Evolutionary conservation across 2,888 invertebrate genomes (phyloP), one percentile per base, ranked within the genome.

Genomic region (Brachynemurus nebulosus): DNA sequence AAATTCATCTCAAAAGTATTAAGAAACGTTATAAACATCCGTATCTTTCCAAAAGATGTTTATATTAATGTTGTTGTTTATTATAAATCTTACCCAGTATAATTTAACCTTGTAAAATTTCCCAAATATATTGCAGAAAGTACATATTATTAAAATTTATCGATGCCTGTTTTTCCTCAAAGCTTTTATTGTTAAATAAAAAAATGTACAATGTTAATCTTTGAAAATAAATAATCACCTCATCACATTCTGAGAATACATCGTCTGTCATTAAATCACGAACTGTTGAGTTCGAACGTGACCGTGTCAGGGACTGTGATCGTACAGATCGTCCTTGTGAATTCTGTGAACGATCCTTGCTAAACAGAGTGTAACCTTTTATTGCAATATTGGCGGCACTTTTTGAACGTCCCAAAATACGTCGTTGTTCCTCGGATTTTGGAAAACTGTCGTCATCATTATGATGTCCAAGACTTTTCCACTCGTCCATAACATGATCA

Each of bases 401-500:
- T 49, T 74, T 74, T 2, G 83, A 81, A 54, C 77, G 69, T 4
- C 76, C 76, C 27, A 75, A 54, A 30, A 49, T 45, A 50, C 67
- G 23, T 34, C 47, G 16, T 33, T 47, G 38, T 58, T 58, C 42
- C 60, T 61, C 51, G 56, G 55, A 52, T 61, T 62, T 4, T 60
- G 54, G 48, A 33, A 59, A 46, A 3, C 58, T 57, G 8, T 59
- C 59, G 48, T 68, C 66, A 20, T 65, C 60, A 50, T 74, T 72
- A 51, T 68, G 72, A 44, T 76, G 75, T 0, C 85, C 84, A 40
- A 82, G 55, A 48, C 78, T 70, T 45, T 76, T 71, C 89, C 89
- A 90, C 58, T 89, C 86, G 55, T 89, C 86, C 76, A 85, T 85
- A 1, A 89, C 78, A 62, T 89, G 89, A 63, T 90, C 89, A 3